Evolutionary conservation across 2,888 invertebrate genomes (phyloP), one percentile per base, ranked within the genome.

Genomic region (Cinara cedri): DNA sequence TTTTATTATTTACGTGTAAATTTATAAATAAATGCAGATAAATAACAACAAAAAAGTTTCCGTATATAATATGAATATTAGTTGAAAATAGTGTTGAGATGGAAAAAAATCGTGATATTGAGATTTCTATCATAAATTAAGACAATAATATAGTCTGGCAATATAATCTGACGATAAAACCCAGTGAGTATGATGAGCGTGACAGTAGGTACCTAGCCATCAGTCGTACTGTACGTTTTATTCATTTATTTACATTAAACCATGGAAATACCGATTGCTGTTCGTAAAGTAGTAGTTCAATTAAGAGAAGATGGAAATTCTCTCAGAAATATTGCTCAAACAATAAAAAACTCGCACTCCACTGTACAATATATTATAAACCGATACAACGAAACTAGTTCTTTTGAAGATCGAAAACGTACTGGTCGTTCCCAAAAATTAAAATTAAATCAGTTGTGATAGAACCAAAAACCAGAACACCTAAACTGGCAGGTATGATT

Each of bases 321-420:
- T 62, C 34, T 62, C n/a, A 1, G 34, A 57, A 57, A 57, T 24
- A 57, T 57, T 13, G 14, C 26, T 57, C 24, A 57, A 26, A 26
- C 24, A 13, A 34, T n/a, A 62, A 62, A 34, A n/a, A 62, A 62
- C 26, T 34, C 62, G 11, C 62, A 62, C 16, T 9, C n/a, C 0
- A 62, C 34, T 16, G 62, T 62, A 34, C 3, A 62, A 62, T 62
- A 34, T 62, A 62, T n/a, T 62, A 34, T 34, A 34, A 62, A 62
- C 34, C 9, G 9, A 34, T 3, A 62, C 26, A 62, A 57, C 14
- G 2, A 21, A 57, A 54, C 19, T 11, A 57, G 26, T 14, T 14
- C 21, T 26, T 57, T 57, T 0, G 16, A 24, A 24, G 26, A 26
- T 57, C 24, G 13, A 6, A 24, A 4, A 14, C 14, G 24, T 57